phyloP scores from a whole-genome alignment of 2,797 vertebrate genomes.

The Rallus crepitans region DNA sequence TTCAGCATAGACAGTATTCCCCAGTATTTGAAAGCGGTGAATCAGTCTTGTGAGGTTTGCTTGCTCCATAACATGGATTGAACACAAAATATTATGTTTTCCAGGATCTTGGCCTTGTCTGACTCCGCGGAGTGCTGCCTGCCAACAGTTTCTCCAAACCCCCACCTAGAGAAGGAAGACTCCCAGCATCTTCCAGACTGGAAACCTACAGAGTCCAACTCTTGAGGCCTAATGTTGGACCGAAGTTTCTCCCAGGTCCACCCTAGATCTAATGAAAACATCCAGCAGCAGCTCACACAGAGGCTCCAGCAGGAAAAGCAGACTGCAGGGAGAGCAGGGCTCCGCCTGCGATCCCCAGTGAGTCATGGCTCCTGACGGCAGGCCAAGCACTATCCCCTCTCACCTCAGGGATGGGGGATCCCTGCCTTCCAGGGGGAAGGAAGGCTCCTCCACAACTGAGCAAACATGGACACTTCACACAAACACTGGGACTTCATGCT shows the following conservation, averaged over 20 bases:
- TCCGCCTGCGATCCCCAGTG: background rate
- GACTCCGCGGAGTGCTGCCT: background rate
- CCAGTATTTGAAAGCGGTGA: background rate
- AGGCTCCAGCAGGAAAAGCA: conserved; percentile 28
- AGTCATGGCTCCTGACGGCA: background rate
- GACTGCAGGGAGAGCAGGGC: background rate
- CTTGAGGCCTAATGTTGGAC: background rate
- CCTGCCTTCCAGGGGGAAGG: background rate
- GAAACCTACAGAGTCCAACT: conserved; percentile 21
- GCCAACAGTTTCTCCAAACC: background rate
- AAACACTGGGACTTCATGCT: background rate
- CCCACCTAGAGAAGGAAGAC: background rate
- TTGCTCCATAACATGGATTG: background rate
- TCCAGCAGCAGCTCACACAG: background rate
- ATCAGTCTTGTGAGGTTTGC: background rate
- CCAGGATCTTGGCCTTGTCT: background rate
- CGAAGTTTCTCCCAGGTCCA: background rate
- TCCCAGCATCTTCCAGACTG: background rate
- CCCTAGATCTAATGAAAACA: background rate
- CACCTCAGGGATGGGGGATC: conserved; percentile 35
- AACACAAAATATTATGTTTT: conserved; percentile 24
- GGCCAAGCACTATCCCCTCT: conserved; percentile 28
- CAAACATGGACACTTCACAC: background rate
- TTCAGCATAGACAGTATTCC: background rate
- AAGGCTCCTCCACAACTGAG: background rate